phyloP scores from a whole-genome alignment of 1,140 invertebrate genomes.

The Orius laevigatus region DNA sequence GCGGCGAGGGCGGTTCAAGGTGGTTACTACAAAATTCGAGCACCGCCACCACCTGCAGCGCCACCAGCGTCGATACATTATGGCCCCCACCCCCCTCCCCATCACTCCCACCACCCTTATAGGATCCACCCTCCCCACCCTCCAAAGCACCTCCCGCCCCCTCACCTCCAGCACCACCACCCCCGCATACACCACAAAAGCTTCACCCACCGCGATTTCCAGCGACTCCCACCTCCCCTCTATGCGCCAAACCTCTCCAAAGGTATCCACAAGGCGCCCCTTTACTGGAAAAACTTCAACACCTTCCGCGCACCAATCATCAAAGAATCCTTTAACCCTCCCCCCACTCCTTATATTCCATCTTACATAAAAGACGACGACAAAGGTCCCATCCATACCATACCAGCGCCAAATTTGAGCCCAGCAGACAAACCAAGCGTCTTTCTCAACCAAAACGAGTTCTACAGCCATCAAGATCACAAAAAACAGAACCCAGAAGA shows the following conservation, averaged over 20 bases:
- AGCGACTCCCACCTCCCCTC: neutral
- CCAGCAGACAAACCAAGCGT: conserved; percentile 17
- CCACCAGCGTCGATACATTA: conserved; percentile 8
- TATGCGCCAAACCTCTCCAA: neutral
- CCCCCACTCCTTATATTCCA: conserved; percentile 6
- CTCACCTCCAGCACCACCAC: neutral
- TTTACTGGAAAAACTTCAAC: conserved; percentile 12
- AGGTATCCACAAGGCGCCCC: too few species aligned
- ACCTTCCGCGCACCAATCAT: conserved; percentile 16
- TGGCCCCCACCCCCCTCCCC: conserved; percentile 6
- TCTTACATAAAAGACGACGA: conserved; percentile 26
- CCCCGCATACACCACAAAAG: neutral
- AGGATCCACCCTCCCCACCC: neutral
- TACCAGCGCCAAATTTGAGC: conserved; percentile 62
- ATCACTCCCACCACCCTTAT: neutral
- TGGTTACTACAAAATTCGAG: conserved; percentile 13
- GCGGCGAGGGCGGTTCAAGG: neutral
- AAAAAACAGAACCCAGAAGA: conserved; percentile 9
- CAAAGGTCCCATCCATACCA: conserved; percentile 61
- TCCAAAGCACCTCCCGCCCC: neutral
- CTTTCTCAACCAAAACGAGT: neutral
- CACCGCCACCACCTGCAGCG: conserved; percentile 8
- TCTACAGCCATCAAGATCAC: conserved; percentile 3
- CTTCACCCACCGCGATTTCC: conserved; percentile 3
- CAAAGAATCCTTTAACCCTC: conserved; percentile 15